phyloP scores from a whole-genome alignment of 2,113 vertebrate species.

The Engraulis encrasicolus region DNA sequence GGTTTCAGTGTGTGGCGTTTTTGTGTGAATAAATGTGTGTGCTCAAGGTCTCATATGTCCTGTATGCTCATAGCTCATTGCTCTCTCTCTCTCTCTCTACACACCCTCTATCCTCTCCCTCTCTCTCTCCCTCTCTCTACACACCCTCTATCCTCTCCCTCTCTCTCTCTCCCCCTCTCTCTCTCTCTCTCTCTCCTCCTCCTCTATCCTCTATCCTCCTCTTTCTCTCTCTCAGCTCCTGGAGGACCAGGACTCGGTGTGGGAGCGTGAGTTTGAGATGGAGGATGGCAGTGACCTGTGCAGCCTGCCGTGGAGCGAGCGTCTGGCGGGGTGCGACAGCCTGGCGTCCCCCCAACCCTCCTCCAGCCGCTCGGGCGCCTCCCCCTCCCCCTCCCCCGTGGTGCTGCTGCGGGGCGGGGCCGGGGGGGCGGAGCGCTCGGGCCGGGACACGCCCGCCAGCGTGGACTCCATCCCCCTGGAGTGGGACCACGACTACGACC shows the following conservation, averaged over 20 bases:
- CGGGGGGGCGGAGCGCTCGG: constrained; percentile 89
- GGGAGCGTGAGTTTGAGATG: constrained; percentile 88
- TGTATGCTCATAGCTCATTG: too few species aligned
- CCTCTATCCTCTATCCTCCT: neutral
- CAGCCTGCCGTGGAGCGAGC: constrained; percentile 86
- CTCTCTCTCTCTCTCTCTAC: too few species aligned
- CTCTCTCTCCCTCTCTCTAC: too few species aligned
- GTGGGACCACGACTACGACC: constrained; percentile 98
- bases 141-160: too few species aligned
- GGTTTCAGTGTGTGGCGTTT: neutral
- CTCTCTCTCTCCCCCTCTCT: too few species aligned
- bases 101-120: too few species aligned
- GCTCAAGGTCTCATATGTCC: too few species aligned
- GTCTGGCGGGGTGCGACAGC: constrained; percentile 81
- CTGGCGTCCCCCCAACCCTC: constrained; percentile 87
- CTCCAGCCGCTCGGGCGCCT: constrained; percentile 85
- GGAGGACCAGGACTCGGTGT: constrained; percentile 43
- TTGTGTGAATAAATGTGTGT: neutral
- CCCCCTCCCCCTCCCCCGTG: constrained; percentile 83
- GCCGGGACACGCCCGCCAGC: constrained; percentile 92
- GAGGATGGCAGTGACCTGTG: constrained; percentile 87
- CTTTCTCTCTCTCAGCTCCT: too few species aligned
- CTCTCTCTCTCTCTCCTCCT: neutral
- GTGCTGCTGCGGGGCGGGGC: constrained; percentile 79
- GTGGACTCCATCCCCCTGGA: constrained; percentile 97